Evolutionary conservation across 2,113 vertebrate species (phyloP).

Genomic region (Physeter macrocephalus): DNA sequence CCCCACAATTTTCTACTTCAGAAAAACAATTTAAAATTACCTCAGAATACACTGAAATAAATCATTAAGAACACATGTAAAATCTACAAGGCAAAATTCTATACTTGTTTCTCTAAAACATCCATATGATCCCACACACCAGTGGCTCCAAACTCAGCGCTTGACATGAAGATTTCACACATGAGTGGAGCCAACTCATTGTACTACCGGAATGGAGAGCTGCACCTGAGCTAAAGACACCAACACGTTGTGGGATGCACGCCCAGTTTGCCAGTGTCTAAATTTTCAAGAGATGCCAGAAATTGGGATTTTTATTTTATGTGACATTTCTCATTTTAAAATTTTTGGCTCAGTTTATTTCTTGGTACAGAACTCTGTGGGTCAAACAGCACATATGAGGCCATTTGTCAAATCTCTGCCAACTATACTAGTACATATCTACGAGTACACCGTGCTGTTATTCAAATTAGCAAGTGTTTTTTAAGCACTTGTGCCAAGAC

Average conservation of each 20-base stretch:
- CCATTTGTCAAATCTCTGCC: background rate
- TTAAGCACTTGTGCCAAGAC: background rate
- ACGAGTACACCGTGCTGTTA: background rate
- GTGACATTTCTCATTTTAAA: background rate
- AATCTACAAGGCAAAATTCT: slow-evolving; percentile 14
- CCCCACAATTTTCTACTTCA: background rate
- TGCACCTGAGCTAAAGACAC: background rate
- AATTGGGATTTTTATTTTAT: background rate
- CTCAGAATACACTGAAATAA: background rate
- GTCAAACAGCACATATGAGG: background rate
- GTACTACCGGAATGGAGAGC: background rate
- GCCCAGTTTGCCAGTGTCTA: background rate
- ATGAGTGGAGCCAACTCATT: background rate
- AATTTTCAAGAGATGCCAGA: slow-evolving; percentile 8
- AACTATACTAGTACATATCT: background rate
- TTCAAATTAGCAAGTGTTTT: slow-evolving; percentile 6
- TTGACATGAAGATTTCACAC: background rate
- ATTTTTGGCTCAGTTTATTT: slow-evolving; percentile 17
- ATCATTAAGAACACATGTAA: background rate
- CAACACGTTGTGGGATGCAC: background rate
- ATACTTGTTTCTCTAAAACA: background rate
- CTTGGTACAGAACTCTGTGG: background rate
- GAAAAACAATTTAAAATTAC: slow-evolving; percentile 31
- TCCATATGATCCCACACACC: background rate
- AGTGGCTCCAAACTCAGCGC: background rate